Base-by-base conservation (phyloP, 2,797 vertebrate species). In the Catamblyrhynchus diadema region DNA sequence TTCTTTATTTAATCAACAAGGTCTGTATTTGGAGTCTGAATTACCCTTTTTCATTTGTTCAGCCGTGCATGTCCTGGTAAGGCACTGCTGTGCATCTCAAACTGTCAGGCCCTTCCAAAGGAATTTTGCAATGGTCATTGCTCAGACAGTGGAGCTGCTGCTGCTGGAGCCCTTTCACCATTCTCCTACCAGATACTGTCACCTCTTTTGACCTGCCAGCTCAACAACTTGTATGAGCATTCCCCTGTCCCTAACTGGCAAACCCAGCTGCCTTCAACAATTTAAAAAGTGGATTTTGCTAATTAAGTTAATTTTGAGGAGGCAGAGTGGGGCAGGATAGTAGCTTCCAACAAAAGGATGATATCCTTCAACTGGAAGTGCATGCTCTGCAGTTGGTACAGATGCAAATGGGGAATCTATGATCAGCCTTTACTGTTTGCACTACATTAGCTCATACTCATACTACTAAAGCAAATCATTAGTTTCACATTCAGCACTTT, bases 1-100 rank as follows among this genome's bases (percentile, higher is more conserved):
- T 80, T 37, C 82, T 93, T 90, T 91, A 77, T 96, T 96, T 87
- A 87, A 90, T 87, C 70, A 86, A 2, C 54, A 37, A 16, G 73
- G 30, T 39, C 56, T 90, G 85, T 86, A 83, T 96, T 94, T 83
- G 64, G 65, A 85, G 53, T 37, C 39, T 50, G 80, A 86, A 60
- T 90, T 90, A 39, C 69, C 53, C 32, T 62, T 86, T 79, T 53
- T 42, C 79, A 22, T 94, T 80, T 88, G 64, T 57, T 90, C 85
- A 91, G 85, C 82, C 51, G 8, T 25, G 77, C 59, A 1, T 41
- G 69, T 88, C 91, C 85, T 59, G 39, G 44, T 64, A 53, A 75
- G 18, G 3, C 60, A 8, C 44, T 44, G 51, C 79, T 59, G 77
- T 0, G 2, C 88, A 92, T 72, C 83, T 80, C 74, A 81, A 67